Percentiles rank a stretch among this genome's conserved stretches.
These are phyloP conservation scores for Cephus pulcher DNA, from an alignment of 2,888 invertebrate genomes.

Conservation along the genomic window DNA sequence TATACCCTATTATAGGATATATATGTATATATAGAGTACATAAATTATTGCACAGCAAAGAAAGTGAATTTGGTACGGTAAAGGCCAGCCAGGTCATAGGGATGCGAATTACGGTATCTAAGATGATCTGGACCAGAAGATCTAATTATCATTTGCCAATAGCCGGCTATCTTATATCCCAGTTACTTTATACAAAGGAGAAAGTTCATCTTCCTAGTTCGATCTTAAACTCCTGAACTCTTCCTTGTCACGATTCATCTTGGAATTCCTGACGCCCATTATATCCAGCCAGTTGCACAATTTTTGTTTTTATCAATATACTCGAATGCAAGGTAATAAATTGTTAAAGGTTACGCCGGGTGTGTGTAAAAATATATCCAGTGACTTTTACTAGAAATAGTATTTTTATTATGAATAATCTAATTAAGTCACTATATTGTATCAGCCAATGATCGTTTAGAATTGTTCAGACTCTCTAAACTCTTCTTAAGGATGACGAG, in stretches of 20 bases:
- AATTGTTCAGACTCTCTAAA: background rate
- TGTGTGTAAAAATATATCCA: background rate
- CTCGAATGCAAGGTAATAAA: background rate
- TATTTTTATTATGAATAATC: background rate
- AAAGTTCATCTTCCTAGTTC: constrained; percentile 30
- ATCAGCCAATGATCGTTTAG: background rate
- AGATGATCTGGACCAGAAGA: constrained; percentile 30
- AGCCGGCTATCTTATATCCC: background rate
- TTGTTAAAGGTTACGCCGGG: background rate
- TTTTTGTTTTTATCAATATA: background rate
- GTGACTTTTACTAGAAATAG: background rate
- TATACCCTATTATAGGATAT: background rate
- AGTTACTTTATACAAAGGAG: constrained; percentile 28
- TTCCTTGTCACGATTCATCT: constrained; percentile 39
- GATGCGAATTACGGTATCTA: constrained; percentile 25
- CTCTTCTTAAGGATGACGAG: background rate
- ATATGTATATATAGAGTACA: background rate
- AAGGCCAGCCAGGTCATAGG: constrained; percentile 32
- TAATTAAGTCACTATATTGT: background rate
- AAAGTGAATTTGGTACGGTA: constrained; percentile 2
- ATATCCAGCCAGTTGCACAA: background rate
- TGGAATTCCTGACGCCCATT: constrained; percentile 4
- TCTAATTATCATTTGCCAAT: constrained; percentile 28
- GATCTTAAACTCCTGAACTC: constrained; percentile 12
- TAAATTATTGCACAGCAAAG: background rate